Base-by-base conservation (phyloP, 2,888 invertebrate species). In the Arge pagana region DNA sequence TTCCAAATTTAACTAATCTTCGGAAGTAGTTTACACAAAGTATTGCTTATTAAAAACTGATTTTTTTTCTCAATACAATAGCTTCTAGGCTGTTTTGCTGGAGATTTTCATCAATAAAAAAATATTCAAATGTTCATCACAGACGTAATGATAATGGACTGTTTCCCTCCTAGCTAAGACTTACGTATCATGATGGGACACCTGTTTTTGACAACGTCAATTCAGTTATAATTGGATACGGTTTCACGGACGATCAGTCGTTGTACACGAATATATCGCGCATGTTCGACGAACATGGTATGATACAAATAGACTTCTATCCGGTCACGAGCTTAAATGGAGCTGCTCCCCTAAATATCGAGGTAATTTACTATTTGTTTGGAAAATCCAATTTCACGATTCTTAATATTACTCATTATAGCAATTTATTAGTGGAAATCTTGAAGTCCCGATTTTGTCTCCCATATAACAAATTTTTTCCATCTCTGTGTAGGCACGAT, bases 171-270 rank as follows among this genome's bases (percentile, higher is more conserved):
- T 58, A 87, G 82, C 75, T 88, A n/a, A 87, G 87, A 79, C 77
- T 90, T 0, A 79, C 83, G 0, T 82, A 86, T 59, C 86, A 89
- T 61, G 89, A 90, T 74, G 86, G 85, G 23, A 80, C 84, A 0
- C 85, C 87, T 1, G 80, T 89, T 1, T 78, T 79, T 55, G 83
- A 84, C 54, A 80, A 80, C 7, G 78, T 78, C 21, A 82, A 83
- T 54, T 80, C 81, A 10, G 82, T 88, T 0, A 79, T 76, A 31
- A 79, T 88, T 30, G 78, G 80, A 24, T 83, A 85, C 67, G 86
- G 86, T 1, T 86, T 82, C 64, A 81, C 82, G 0, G 81, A 82
- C 63, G 80, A 81, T 58, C 82, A 81, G 64, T 80, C 83, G 52
- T 71, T 80, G 28, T 78, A 82, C 61, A 78, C 77, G 3, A 81